Percentiles rank a stretch among this genome's conserved stretches.
Conservation (phyloP, 2,888 invertebrate species). For the Tipula unca region DNA sequence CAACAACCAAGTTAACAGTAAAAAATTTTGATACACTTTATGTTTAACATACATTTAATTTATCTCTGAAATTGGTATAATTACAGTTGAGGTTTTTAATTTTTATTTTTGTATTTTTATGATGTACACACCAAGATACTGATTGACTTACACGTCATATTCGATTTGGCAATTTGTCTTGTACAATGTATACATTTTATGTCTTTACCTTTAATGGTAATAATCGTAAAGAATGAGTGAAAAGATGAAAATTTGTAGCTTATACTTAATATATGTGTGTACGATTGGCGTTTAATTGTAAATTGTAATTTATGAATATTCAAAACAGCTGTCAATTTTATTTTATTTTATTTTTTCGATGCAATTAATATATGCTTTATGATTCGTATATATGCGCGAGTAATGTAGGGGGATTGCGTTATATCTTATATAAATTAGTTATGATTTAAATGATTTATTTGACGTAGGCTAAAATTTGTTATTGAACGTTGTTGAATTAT, state of each 20-base stretch:
- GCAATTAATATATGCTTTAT: background rate
- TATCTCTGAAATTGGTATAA: background rate
- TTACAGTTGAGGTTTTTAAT: background rate
- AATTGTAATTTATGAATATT: conserved; percentile 3
- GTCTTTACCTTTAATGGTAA: background rate
- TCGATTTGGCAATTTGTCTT: conserved; percentile 14
- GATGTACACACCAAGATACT: background rate
- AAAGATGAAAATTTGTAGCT: background rate
- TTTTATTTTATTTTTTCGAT: background rate
- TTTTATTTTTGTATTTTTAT: background rate
- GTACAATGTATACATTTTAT: background rate
- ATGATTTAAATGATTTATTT: background rate
- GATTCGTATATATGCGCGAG: background rate
- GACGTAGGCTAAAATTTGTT: background rate
- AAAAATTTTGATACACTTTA: background rate
- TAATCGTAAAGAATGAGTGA: background rate
- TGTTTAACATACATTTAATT: background rate
- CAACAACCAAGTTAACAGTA: background rate
- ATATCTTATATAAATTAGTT: no score
- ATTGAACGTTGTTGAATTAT: background rate
- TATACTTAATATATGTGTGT: background rate
- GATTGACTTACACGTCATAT: conserved; percentile 8
- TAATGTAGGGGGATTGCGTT: background rate
- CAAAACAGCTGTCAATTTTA: background rate
- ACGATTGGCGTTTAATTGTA: background rate